These are phyloP conservation scores for Microvelia longipes DNA, from an alignment of 1,140 invertebrate species.

Conservation along the genomic window DNA sequence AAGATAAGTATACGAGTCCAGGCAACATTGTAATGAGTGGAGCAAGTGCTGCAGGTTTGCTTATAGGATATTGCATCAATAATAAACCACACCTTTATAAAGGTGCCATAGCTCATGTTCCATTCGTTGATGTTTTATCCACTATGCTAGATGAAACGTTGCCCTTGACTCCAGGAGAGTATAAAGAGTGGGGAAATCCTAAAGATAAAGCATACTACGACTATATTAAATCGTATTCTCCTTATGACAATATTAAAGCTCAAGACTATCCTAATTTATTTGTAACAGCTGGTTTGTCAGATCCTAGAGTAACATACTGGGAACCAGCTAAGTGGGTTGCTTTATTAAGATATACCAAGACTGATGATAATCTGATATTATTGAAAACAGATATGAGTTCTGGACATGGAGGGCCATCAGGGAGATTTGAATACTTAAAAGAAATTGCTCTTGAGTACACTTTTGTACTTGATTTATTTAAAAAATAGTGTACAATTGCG, in stretches of 20 bases:
- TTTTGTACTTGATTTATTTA: no score
- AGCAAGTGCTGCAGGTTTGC: neutral
- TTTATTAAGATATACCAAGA: neutral
- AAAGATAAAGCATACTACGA: neutral
- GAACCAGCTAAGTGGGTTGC: neutral
- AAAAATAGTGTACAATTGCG: no score
- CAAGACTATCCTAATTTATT: neutral
- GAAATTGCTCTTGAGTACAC: no score
- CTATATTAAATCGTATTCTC: neutral
- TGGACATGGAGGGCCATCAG: neutral
- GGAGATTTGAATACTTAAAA: no score
- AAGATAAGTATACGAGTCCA: neutral
- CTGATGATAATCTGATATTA: neutral
- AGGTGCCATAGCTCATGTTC: neutral
- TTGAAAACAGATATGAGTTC: neutral
- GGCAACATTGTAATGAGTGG: neutral
- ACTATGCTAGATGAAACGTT: neutral
- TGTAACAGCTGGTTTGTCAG: neutral
- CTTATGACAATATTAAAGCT: neutral
- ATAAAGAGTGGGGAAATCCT: neutral
- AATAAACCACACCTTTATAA: neutral
- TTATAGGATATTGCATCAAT: neutral
- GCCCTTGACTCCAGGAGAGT: neutral
- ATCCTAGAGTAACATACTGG: neutral
- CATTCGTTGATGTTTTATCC: neutral